Percentiles rank a stretch among this genome's conserved stretches.
These are phyloP conservation scores for Leiothrix lutea DNA, from an alignment of 2,113 vertebrate species.

Conservation along the genomic window DNA sequence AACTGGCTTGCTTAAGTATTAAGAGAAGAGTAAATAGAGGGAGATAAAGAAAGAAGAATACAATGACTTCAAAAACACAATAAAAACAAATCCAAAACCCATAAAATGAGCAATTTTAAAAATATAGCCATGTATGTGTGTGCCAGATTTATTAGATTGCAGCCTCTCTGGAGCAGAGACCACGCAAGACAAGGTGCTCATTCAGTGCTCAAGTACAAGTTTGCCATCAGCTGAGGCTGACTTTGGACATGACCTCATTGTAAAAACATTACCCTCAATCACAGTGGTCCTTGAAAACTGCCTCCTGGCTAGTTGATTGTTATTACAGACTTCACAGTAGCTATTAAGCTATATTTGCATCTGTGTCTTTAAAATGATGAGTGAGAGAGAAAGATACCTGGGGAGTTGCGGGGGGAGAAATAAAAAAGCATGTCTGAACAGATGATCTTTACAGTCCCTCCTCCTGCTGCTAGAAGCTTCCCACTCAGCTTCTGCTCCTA, in stretches of 20 bases:
- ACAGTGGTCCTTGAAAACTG: conserved; percentile 14
- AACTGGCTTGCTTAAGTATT: background rate
- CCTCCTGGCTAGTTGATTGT: background rate
- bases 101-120: background rate
- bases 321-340: conserved; percentile 8
- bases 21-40: background rate
- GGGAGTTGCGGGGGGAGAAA: background rate
- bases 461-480: conserved; percentile 56
- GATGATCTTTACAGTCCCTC: conserved; percentile 51
- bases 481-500: conserved; percentile 65
- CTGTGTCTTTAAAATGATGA: background rate
- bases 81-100: background rate
- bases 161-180: background rate
- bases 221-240: conserved; percentile 21
- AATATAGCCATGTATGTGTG: background rate
- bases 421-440: conserved; percentile 45
- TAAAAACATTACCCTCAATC: conserved; percentile 31
- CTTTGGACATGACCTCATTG: conserved; percentile 43
- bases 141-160: background rate
- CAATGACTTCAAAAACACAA: background rate
- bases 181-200: conserved; percentile 22
- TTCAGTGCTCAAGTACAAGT: background rate
- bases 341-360: background rate
- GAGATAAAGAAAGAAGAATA: background rate
- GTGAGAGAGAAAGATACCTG: background rate